phyloP scores from a whole-genome alignment of 2,888 invertebrate species.

The Sicus ferrugineus region DNA sequence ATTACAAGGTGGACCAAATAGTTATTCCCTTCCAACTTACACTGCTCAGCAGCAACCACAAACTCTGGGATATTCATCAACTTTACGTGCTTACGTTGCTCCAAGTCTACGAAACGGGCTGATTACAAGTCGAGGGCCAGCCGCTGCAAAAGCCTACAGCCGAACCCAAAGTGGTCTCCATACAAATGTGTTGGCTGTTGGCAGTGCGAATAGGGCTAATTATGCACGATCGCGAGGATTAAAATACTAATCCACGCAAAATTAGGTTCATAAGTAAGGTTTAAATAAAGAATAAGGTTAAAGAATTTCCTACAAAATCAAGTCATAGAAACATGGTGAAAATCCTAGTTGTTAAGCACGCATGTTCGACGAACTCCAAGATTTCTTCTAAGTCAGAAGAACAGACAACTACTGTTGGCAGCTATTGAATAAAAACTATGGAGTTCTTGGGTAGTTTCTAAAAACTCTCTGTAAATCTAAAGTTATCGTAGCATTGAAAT shows the following conservation, averaged over 20 bases:
- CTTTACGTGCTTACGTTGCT: constrained; percentile 61
- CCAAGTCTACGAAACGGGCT: constrained; percentile 57
- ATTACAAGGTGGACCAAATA: constrained; percentile 42
- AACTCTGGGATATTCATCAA: constrained; percentile 45
- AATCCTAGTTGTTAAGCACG: too few relatives aligned
- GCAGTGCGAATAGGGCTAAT: constrained; percentile 48
- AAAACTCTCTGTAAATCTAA: too few relatives aligned
- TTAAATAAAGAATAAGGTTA: too few relatives aligned
- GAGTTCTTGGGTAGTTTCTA: too few relatives aligned
- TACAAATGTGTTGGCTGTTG: constrained; percentile 44
- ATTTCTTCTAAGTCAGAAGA: too few relatives aligned
- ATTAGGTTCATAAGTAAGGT: too few relatives aligned
- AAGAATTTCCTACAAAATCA: too few relatives aligned
- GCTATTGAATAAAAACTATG: too few relatives aligned
- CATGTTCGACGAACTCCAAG: too few relatives aligned
- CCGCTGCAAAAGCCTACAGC: constrained; percentile 39
- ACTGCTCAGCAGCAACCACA: constrained; percentile 36
- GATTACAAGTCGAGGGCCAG: constrained; percentile 47
- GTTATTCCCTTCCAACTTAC: constrained; percentile 25
- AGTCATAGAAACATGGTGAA: too few relatives aligned
- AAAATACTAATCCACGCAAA: constrained; percentile 59
- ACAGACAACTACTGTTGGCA: too few relatives aligned
- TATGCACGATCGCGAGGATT: constrained; percentile 57
- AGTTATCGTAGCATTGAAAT: too few relatives aligned
- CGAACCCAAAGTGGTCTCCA: constrained; percentile 45